Base-by-base conservation (phyloP, 2,113 vertebrate genomes). In the Semnornis frantzii region DNA sequence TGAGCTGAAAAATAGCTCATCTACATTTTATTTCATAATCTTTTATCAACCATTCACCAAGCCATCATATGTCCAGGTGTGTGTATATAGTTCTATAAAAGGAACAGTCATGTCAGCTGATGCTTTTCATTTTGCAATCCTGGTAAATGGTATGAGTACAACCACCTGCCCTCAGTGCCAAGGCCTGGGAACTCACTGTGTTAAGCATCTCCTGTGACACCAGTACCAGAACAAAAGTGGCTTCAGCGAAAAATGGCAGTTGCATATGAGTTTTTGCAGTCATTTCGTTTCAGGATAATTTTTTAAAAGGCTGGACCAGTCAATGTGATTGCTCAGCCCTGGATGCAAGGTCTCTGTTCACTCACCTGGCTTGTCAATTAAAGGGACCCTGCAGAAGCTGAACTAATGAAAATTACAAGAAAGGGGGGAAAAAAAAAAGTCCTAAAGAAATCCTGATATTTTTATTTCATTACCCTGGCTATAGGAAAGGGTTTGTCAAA, bases 11-110 rank as follows among this genome's bases (percentile, higher is more conserved):
- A 96, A 65, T 18, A 37, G 39, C 33, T 82, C 65, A 75, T 88
- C 72, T 91, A 27, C 62, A 82, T 95, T 96, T 95, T 88, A 91
- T 91, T 93, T 87, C 79, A 55, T 64, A 84, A 44, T 28, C 65
- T 85, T 94, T 92, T 90, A 93, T 74, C 76, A 91, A 54, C 50
- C 74, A 63, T 86, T 91, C 80, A 75, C 62, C n/a, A 75, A 83
- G 73, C 48, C 70, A 59, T 94, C 87, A 58, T 75, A 44, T 63
- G 58, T 83, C 93, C 90, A 93, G 90, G 85, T 90, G 92, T 65
- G 59, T 65, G 59, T 31, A 27, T 44, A 70, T 31, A 46, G 24
- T 33, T 82, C 72, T 93, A 27, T 78, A 65, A 92, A 94, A 80
- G 46, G 58, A 92, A 69, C 63, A 78, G 50, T 84, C 80, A 84